Evolutionary conservation across 2,888 invertebrate species (phyloP).

Genomic region (Hofmannophila pseudospretella): DNA sequence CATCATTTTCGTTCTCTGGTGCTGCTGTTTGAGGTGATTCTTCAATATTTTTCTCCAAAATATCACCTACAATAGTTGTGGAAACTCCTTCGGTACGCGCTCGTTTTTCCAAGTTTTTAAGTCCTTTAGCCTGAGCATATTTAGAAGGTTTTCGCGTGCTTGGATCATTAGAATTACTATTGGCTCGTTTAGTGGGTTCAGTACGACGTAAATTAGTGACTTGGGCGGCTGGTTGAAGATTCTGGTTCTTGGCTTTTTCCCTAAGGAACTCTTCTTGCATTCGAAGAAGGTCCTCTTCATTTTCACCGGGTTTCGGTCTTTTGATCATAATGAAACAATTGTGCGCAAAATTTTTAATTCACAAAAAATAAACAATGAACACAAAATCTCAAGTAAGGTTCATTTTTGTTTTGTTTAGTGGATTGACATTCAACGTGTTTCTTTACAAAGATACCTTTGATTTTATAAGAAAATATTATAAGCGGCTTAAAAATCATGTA

Average conservation of each 20-base stretch:
- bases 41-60: conserved; percentile 49
- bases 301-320: conserved; percentile 83
- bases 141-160: conserved; percentile 51
- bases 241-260: conserved; percentile 72
- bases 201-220: conserved; percentile 63
- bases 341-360: background rate
- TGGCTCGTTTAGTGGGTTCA: conserved; percentile 37
- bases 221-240: conserved; percentile 80
- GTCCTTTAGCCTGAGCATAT: conserved; percentile 59
- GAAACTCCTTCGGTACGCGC: conserved; percentile 35
- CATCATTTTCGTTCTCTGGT: conserved; percentile 43
- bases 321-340: conserved; percentile 75
- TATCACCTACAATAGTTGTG: conserved; percentile 39
- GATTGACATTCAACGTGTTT: too few species aligned
- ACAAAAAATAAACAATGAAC: background rate
- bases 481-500: too few species aligned
- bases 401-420: too few species aligned
- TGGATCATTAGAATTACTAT: conserved; percentile 16
- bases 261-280: conserved; percentile 85
- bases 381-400: too few species aligned
- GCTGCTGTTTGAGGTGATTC: conserved; percentile 9
- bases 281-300: conserved; percentile 84
- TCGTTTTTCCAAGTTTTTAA: conserved; percentile 58
- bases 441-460: too few species aligned
- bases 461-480: too few species aligned